Percentiles rank a stretch among this genome's conserved stretches.
Evolutionary conservation across 2,888 invertebrate genomes (phyloP).

Genomic region (Drosophila cracens): DNA sequence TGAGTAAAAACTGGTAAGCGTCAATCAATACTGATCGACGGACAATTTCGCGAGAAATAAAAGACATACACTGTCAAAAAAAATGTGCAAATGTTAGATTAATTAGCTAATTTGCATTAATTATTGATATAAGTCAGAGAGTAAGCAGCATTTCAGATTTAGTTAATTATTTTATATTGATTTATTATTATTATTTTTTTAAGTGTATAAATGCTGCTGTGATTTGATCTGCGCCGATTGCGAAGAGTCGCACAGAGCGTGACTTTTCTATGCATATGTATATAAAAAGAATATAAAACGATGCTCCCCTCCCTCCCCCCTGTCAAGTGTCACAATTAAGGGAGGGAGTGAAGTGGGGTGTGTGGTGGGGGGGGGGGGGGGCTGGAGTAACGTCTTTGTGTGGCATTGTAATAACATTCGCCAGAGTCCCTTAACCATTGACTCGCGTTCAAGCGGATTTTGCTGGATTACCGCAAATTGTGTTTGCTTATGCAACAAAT

Average conservation of each 20-base stretch:
- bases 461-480: conserved; percentile 61
- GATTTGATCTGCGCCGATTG: conserved; percentile 60
- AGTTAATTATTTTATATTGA: background rate
- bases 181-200: background rate
- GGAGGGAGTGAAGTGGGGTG: background rate
- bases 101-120: background rate
- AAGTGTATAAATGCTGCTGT: background rate
- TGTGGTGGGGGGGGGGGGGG: background rate
- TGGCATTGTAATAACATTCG: conserved; percentile 27
- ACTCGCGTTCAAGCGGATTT: conserved; percentile 58
- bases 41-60: background rate
- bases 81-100: background rate
- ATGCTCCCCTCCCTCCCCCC: background rate
- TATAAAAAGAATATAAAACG: background rate
- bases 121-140: background rate
- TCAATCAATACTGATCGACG: conserved; percentile 59
- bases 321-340: conserved; percentile 18
- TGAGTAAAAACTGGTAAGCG: conserved; percentile 26
- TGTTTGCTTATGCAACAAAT: conserved; percentile 46
- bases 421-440: conserved; percentile 26
- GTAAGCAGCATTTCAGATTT: background rate
- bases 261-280: conserved; percentile 39
- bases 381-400: background rate
- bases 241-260: conserved; percentile 39
- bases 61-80: background rate